Percentiles rank a stretch among this genome's conserved stretches.
Conservation (phyloP, 1,140 invertebrate genomes). For the Macrocentrus cingulum region DNA sequence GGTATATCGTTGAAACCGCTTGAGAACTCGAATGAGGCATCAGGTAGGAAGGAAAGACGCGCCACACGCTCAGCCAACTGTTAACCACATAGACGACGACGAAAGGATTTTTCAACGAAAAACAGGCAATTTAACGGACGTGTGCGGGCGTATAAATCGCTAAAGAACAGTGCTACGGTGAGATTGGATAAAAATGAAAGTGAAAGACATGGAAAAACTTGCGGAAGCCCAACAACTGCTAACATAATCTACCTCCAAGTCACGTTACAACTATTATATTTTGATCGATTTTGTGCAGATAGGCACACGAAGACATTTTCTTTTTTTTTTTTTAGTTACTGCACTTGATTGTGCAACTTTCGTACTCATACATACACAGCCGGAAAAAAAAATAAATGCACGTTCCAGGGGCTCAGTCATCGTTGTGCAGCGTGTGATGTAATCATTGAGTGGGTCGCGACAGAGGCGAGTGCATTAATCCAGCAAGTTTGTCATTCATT, state of each 20-base stretch:
- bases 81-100: not conserved
- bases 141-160: too few species aligned
- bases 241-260: too few species aligned
- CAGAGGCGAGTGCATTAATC: not conserved
- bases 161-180: too few species aligned
- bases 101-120: not conserved
- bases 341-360: slow-evolving; percentile 1
- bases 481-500: not conserved
- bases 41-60: too few species aligned
- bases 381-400: slow-evolving; percentile 7
- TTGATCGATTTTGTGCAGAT: too few species aligned
- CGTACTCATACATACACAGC: too few species aligned
- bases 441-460: slow-evolving; percentile 12
- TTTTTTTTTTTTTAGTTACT: not conserved
- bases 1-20: slow-evolving; percentile 20
- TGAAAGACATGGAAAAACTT: too few species aligned
- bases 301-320: not conserved
- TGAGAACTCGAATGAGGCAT: slow-evolving; percentile 8
- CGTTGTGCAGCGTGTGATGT: slow-evolving; percentile 9
- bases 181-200: too few species aligned
- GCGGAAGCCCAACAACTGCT: too few species aligned
- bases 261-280: not conserved
- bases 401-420: slow-evolving; percentile 12
- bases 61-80: too few species aligned
- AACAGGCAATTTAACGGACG: too few species aligned